These are phyloP conservation scores for Gasterosteus aculeatus DNA, from an alignment of 2,113 vertebrate genomes.

Conservation along the genomic window DNA sequence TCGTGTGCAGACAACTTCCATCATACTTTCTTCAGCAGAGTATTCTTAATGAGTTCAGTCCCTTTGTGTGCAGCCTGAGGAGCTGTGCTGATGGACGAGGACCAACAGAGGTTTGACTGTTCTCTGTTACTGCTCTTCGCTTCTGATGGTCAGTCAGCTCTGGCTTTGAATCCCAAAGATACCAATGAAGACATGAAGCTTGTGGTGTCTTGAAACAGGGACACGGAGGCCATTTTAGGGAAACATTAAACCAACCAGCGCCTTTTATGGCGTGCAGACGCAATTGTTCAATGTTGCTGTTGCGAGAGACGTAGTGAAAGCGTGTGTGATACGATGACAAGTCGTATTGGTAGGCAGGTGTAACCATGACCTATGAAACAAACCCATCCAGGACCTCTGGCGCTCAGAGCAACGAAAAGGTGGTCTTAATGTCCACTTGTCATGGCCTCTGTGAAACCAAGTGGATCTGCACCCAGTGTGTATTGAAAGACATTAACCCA, in stretches of 20 bases:
- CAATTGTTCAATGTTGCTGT: background rate
- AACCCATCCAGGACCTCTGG: too few species aligned
- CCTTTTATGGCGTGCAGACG: background rate
- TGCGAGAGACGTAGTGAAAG: background rate
- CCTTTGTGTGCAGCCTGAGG: background rate
- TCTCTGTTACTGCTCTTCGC: constrained; percentile 7
- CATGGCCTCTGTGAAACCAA: too few species aligned
- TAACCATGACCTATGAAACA: too few species aligned
- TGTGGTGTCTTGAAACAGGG: background rate
- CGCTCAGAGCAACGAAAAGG: too few species aligned
- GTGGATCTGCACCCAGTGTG: background rate
- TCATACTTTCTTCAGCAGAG: background rate
- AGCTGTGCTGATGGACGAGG: constrained; percentile 13
- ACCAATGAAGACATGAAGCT: background rate
- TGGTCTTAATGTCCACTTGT: too few species aligned
- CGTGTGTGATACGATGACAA: too few species aligned
- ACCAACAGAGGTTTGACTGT: background rate
- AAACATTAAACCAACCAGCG: background rate
- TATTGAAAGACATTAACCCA: background rate
- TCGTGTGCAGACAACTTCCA: background rate
- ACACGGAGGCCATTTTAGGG: background rate
- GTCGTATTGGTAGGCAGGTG: too few species aligned
- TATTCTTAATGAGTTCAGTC: background rate
- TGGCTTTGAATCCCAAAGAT: constrained; percentile 1
- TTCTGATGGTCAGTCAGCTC: background rate